Base-by-base conservation (phyloP, 1,140 invertebrate species). In the Rhopalosiphum padi region DNA sequence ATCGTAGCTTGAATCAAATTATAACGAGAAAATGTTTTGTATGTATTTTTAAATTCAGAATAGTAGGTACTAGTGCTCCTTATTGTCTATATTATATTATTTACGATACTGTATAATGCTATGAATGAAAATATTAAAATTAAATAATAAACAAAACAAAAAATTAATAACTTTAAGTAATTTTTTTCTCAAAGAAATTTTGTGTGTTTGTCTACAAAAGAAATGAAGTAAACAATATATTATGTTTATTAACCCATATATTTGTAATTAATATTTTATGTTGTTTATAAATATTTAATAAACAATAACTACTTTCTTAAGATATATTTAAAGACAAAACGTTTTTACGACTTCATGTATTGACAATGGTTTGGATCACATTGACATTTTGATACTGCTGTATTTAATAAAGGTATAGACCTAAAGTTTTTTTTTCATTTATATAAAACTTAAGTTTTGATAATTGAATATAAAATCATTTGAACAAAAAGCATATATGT, bases 381-480 rank as follows among this genome's bases (percentile, higher is more conserved):
- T 41, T 37, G 48, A 89, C 25, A 89, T 89, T 53, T 89, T 89
- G 7, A 37, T 89, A 55, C 11, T 8, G 30, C 51, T 89, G 35
- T 37, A 53, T 89, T 89, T 89, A 30, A 89, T 89, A 89, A 2
- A 41, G 41, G 41, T 41, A 51, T 89, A 89, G 37, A 89, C 15
- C 35, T 22, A 89, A 89, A 89, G 87, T 41, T 41, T 89, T 89
- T 89, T 89, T 55, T 37, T 22, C 48, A 89, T 55, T 89, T 89
- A 89, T 35, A 89, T 89, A 55, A 25, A 89, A 89, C 51, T 89
- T 89, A 30, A 89, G 35, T 41, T 48, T 55, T 22, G 21, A 41
- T 55, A 25, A 35, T 89, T 89, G 41, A 55, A 87, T 87, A 48
- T 51, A 51, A 21, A 87, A 89, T 89, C 1, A 37, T 55, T 55